Base-by-base conservation (phyloP, 2,888 invertebrate genomes). In the Andrena marginata region DNA sequence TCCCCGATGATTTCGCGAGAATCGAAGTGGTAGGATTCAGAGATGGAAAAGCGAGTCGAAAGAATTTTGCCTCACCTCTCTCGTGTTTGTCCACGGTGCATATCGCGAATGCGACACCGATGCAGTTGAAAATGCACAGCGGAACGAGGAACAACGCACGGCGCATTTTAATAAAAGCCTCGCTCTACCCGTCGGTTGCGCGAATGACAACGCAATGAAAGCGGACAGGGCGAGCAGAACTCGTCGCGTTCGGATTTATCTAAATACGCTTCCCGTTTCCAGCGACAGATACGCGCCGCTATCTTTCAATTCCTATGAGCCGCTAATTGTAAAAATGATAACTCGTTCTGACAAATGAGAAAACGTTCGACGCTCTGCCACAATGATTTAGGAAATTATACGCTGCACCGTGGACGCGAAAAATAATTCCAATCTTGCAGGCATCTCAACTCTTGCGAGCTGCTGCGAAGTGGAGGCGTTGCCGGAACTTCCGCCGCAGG, bases 371-470 rank as follows among this genome's bases (percentile, higher is more conserved):
- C 42, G 42, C 42, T 42, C 42, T 16, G 42, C 42, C 42, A 16
- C 26, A 42, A 42, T 4, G 4, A 13, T 42, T 42, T 42, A 16
- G 42, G 42, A 16, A 5, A 42, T 42, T 16, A 42, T 5, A 3
- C 16, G 0, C 16, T 13, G 16, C 51, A 20, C 6, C 6, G 20
- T 5, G n/a, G 20, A n/a, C 20, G 51, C 51, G 8, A 20, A 31
- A 67, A 56, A 31, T 10, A 1, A 7, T 80, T 87, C n/a, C 8
- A 51, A 56, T 79, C 79, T 92, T 93, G 0, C 94, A 98, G 98
- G 98, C 89, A 97, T 98, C 91, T 97, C 97, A 76, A 97, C 97
- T 87, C 94, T 98, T 87, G 97, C 97, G 67, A 97, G 97, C 89
- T 97, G 97, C 93, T 97, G 97, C 33, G 96, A 97, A 84, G 96